These are phyloP conservation scores for Caracal caracal DNA, from an alignment of 2,113 vertebrate genomes.

Conservation along the genomic window DNA sequence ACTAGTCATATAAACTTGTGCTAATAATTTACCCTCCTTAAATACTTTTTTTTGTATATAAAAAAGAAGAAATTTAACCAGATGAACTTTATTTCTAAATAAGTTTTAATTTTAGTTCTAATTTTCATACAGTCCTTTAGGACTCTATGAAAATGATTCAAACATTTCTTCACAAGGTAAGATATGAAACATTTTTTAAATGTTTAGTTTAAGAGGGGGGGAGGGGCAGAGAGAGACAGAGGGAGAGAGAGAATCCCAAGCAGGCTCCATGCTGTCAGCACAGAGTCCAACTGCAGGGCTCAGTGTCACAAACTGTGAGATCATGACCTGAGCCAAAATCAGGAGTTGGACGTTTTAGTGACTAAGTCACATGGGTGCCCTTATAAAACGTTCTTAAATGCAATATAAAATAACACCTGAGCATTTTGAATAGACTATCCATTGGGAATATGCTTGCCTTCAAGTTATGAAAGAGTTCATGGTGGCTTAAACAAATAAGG, in stretches of 20 bases:
- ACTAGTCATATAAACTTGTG: not conserved
- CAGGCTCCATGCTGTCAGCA: too few relatives aligned
- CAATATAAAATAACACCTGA: not conserved
- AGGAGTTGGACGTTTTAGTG: too few relatives aligned
- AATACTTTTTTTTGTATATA: not conserved
- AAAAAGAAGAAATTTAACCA: constrained; percentile 27
- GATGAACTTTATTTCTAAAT: constrained; percentile 15
- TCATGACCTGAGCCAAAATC: too few relatives aligned
- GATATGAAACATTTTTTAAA: constrained; percentile 2
- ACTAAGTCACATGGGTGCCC: too few relatives aligned
- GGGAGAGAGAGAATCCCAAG: too few relatives aligned
- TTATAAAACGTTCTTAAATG: not conserved
- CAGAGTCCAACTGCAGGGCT: too few relatives aligned
- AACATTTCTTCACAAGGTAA: not conserved
- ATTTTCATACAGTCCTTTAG: not conserved
- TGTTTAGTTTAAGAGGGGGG: too few relatives aligned
- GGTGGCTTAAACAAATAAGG: not conserved
- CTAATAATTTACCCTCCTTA: not conserved
- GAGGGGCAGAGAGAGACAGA: too few relatives aligned
- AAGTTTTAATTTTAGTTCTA: constrained; percentile 19
- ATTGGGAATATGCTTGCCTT: not conserved
- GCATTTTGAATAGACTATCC: not conserved
- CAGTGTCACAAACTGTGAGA: too few relatives aligned
- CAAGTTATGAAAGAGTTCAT: not conserved
- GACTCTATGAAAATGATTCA: constrained; percentile 19